Evolutionary conservation across 2,888 invertebrate genomes (phyloP).

Genomic region (Sarcophaga subvicina): DNA sequence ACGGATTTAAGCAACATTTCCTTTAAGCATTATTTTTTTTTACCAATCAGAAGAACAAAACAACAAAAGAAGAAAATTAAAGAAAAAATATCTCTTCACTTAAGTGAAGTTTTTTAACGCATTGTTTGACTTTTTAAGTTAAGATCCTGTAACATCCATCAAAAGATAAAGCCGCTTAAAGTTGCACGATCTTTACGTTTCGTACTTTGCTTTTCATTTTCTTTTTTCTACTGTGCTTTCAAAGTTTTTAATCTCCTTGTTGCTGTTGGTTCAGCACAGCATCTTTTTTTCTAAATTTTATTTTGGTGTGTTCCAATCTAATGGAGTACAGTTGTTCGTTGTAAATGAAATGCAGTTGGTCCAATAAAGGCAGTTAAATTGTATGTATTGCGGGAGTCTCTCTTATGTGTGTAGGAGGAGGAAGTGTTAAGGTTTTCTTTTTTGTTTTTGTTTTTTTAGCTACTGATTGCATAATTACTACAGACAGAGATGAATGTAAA

Average conservation of each 20-base stretch:
- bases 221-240: not conserved
- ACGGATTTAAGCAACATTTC: too few species aligned
- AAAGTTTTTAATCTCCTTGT: too few species aligned
- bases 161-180: conserved; percentile 68
- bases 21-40: too few species aligned
- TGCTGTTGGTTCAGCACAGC: not conserved
- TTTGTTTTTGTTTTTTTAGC: conserved; percentile 11
- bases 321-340: not conserved
- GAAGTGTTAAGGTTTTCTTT: conserved; percentile 57
- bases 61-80: conserved; percentile 17
- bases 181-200: conserved; percentile 60
- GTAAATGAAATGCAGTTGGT: not conserved
- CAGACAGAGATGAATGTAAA: conserved; percentile 67
- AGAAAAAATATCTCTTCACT: conserved; percentile 30
- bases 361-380: conserved; percentile 54
- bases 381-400: conserved; percentile 23
- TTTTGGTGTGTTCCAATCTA: conserved; percentile 20
- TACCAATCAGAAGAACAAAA: too few species aligned
- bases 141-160: conserved; percentile 69
- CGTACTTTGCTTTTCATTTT: conserved; percentile 27
- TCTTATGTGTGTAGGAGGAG: conserved; percentile 50
- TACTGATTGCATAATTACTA: conserved; percentile 67
- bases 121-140: conserved; percentile 65
- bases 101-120: conserved; percentile 66
- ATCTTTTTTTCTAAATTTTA: not conserved